A percentile compares a stretch with the other conserved stretches of the same genome.
Evolutionary conservation across 2,113 vertebrate genomes (phyloP).

Genomic region (Brachyistius frenatus): DNA sequence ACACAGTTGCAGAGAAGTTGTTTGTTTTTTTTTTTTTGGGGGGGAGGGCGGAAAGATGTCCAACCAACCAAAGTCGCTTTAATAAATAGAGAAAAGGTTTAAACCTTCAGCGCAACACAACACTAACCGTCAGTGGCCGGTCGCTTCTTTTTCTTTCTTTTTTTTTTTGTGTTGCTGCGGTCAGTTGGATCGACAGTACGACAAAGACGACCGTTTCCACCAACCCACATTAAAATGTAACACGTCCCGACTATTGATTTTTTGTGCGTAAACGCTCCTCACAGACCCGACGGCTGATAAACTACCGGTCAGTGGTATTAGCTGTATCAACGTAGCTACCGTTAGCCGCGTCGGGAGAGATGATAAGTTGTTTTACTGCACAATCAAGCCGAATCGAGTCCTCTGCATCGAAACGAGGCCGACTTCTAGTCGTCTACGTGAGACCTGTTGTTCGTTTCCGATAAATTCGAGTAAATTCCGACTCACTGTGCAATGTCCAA

Average conservation of each 20-base stretch:
- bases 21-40: no score
- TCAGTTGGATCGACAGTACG: not conserved
- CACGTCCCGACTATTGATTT: not conserved
- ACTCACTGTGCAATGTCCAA: slow-evolving; percentile 37
- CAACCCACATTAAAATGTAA: not conserved
- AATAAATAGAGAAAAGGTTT: not conserved
- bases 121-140: no score
- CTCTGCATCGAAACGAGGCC: not conserved
- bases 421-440: no score
- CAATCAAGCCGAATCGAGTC: not conserved
- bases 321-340: slow-evolving; percentile 8
- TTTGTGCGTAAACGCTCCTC: not conserved
- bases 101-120: not conserved
- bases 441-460: not conserved
- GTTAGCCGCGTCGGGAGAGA: slow-evolving; percentile 28
- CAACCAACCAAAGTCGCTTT: not conserved
- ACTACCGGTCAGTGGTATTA: not conserved
- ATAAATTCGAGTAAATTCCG: not conserved
- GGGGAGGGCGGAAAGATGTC: not conserved
- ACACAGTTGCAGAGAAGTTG: not conserved
- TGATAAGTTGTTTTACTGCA: not conserved
- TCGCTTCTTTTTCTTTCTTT: no score
- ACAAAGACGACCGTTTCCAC: not conserved
- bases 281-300: not conserved
- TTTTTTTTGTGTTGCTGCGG: not conserved